Evolutionary conservation across 2,888 invertebrate species (phyloP).

Genomic region (Leptopterna dolabrata): DNA sequence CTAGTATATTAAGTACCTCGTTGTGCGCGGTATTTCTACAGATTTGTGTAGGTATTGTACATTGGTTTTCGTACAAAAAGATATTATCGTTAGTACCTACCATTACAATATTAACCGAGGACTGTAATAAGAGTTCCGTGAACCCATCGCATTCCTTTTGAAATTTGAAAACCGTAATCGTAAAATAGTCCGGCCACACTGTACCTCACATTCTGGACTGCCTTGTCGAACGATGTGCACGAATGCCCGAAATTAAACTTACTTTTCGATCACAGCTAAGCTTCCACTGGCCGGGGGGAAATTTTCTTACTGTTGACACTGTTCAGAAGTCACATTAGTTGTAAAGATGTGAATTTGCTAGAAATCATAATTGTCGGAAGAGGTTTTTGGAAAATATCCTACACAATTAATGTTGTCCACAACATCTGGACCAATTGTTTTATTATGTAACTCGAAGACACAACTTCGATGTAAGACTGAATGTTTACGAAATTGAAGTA

Average conservation of each 20-base stretch:
- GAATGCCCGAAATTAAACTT: background rate
- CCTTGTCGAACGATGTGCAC: background rate
- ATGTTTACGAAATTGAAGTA: no score
- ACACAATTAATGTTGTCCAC: constrained; percentile 7
- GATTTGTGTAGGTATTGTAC: no score
- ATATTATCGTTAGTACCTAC: no score
- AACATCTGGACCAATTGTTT: background rate
- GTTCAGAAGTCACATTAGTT: background rate
- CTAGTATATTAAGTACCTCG: no score
- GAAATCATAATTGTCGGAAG: background rate
- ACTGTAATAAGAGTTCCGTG: no score
- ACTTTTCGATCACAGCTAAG: constrained; percentile 7
- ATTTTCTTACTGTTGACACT: background rate
- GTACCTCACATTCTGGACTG: background rate
- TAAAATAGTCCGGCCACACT: no score
- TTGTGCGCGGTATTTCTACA: no score
- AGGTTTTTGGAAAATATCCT: background rate
- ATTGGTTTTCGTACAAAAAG: no score
- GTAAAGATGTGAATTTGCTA: constrained; percentile 10
- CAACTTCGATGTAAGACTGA: background rate
- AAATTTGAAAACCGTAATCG: no score
- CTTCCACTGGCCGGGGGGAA: background rate
- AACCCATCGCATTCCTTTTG: no score
- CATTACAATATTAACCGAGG: no score
- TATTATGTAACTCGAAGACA: background rate